Conservation (phyloP, 1,140 invertebrate genomes). For the Trichoplusia ni region DNA sequence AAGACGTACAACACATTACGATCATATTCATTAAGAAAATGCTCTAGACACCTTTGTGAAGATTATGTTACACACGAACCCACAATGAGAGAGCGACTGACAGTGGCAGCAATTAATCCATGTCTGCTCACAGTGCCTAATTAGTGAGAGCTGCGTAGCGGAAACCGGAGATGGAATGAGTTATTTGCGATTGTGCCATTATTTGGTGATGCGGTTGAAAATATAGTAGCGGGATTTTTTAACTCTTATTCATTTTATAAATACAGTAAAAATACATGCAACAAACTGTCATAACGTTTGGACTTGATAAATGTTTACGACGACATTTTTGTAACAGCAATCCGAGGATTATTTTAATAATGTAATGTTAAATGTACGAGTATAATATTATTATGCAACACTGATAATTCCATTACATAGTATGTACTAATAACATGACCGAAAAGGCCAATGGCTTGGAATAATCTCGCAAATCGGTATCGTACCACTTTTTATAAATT, state of each 20-base stretch:
- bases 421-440: too few species aligned
- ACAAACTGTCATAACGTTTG: too few species aligned
- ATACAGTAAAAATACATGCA: too few species aligned
- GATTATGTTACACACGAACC: constrained; percentile 56
- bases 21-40: constrained; percentile 73
- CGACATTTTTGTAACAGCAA: too few species aligned
- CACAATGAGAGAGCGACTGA: constrained; percentile 45
- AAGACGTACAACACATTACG: constrained; percentile 50
- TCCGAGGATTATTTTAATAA: too few species aligned
- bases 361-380: too few species aligned
- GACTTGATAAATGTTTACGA: too few species aligned
- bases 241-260: background rate
- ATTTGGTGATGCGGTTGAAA: constrained; percentile 29
- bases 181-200: constrained; percentile 59
- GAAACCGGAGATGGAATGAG: constrained; percentile 70
- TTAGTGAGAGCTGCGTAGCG: constrained; percentile 62
- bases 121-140: constrained; percentile 65
- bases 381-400: too few species aligned
- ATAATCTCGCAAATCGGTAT: too few species aligned
- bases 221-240: constrained; percentile 2
- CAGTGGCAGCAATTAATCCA: constrained; percentile 70
- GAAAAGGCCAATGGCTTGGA: too few species aligned
- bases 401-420: too few species aligned
- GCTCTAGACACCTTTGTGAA: constrained; percentile 54
- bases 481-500: constrained; percentile 4